phyloP scores from a whole-genome alignment of 2,113 vertebrate species.

The Psephotus haematonotus region DNA sequence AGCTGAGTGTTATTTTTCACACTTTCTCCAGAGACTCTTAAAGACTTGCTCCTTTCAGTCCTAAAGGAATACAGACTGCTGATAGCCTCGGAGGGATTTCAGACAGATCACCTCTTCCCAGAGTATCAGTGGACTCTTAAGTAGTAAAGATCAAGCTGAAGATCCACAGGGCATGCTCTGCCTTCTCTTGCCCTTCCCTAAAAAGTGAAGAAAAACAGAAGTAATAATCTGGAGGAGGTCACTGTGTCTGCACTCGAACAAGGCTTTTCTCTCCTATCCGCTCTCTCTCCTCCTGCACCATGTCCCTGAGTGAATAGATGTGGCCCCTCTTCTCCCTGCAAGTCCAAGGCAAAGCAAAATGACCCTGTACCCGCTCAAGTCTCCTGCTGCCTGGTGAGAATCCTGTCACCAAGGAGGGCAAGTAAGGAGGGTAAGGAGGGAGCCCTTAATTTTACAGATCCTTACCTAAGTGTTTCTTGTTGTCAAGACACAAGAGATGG shows the following conservation, averaged over 20 bases:
- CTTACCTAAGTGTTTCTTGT: neutral
- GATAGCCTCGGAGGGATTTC: neutral
- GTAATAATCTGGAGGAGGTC: neutral
- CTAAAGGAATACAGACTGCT: neutral
- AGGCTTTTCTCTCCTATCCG: neutral
- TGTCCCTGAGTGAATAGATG: neutral
- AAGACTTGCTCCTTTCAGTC: neutral
- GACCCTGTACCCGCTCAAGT: accelerated
- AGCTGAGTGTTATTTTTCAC: neutral
- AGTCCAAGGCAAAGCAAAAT: neutral
- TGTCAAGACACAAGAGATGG: neutral
- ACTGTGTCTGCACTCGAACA: accelerated
- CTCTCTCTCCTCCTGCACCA: neutral
- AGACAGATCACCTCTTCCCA: neutral
- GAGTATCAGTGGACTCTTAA: neutral
- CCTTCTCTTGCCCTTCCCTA: neutral
- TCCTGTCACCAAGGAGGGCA: neutral
- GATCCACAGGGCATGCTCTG: neutral
- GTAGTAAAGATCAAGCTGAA: neutral
- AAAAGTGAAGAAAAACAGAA: neutral
- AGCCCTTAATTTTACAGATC: neutral
- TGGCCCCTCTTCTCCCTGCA: neutral
- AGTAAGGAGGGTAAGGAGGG: accelerated
- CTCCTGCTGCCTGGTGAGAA: neutral
- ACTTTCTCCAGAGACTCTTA: neutral